A percentile compares a stretch with the other conserved stretches of the same genome.
These are phyloP conservation scores for Dipodomys ordii DNA, from an alignment of 2,113 vertebrate species.

Conservation along the genomic window DNA sequence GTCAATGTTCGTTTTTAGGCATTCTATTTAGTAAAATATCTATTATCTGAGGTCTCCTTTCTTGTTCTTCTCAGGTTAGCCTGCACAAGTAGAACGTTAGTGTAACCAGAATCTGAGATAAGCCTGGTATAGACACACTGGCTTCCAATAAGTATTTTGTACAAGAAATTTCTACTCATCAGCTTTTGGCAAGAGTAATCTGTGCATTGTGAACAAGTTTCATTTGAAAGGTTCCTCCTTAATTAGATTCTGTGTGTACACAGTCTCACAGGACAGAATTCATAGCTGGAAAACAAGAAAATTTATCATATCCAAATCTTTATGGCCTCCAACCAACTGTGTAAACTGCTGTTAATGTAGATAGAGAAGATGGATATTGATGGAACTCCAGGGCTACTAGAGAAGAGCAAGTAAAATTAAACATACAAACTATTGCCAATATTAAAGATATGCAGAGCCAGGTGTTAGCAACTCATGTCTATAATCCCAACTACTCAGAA, in stretches of 20 bases:
- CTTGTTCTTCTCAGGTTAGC: background rate
- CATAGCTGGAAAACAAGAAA: background rate
- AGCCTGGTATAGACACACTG: background rate
- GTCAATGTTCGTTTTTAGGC: background rate
- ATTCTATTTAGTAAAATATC: constrained; percentile 14
- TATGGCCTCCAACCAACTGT: background rate
- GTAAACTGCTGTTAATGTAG: background rate
- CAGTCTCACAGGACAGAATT: too few relatives aligned
- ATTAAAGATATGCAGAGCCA: background rate
- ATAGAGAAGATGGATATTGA: background rate
- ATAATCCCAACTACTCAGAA: too few relatives aligned
- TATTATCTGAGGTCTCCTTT: background rate
- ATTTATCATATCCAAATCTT: background rate
- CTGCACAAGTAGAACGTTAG: background rate
- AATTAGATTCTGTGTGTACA: background rate
- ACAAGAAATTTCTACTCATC: background rate
- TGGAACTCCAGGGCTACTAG: background rate
- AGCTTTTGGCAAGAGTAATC: background rate
- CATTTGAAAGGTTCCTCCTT: background rate
- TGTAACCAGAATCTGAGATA: background rate
- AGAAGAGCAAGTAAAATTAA: background rate
- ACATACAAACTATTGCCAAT: background rate
- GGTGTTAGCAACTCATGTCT: too few relatives aligned
- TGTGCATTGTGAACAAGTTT: background rate
- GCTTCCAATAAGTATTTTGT: background rate